Evolutionary conservation across 1,140 invertebrate genomes (phyloP), one percentile per base, ranked within the genome.

Genomic region (Goniozus legneri): DNA sequence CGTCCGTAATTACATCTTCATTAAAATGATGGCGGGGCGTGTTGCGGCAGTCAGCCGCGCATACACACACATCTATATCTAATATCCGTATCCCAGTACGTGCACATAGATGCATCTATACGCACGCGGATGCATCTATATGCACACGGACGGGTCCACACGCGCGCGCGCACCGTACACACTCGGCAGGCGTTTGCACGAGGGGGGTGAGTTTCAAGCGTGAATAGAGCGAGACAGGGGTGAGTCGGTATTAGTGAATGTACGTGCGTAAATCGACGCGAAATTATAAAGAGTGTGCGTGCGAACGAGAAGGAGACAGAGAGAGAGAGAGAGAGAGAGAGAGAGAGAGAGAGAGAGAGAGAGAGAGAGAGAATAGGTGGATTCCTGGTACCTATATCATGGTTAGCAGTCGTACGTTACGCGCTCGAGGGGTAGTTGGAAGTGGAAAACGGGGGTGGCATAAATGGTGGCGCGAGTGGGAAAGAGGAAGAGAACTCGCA

Each of bases 1-100:
- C 63, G 65, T 58, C 51, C 49, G 59, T 65, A 73, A 73, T 73
- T 72, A 73, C 69, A 72, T 73, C 69, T 75, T 73, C 70, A 73
- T 75, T 75, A 75, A 68, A 66, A 62, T 61, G 62, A 59, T 60
- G 60, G 52, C 53, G 60, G 62, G 52, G 56, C 54, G 55, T 55
- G 52, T 55, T 55, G 53, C 47, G 50, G 50, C 47, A 47, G 58
- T 50, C 18, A 35, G 20, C 14, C 31, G 37, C 32, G 18, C 32
- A 35, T 18, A 27, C 38, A 14, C n/a, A n/a, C n/a, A n/a, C n/a
- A n/a, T n/a, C n/a, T n/a, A n/a, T n/a, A n/a, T n/a, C n/a, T n/a
- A n/a, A n/a, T n/a, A n/a, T n/a, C n/a, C n/a, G n/a, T n/a, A n/a
- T n/a, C n/a, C n/a, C n/a, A n/a, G n/a, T n/a, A n/a, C 39, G 15